Conservation (phyloP, 2,888 invertebrate genomes). For the Eristalis pertinax region DNA sequence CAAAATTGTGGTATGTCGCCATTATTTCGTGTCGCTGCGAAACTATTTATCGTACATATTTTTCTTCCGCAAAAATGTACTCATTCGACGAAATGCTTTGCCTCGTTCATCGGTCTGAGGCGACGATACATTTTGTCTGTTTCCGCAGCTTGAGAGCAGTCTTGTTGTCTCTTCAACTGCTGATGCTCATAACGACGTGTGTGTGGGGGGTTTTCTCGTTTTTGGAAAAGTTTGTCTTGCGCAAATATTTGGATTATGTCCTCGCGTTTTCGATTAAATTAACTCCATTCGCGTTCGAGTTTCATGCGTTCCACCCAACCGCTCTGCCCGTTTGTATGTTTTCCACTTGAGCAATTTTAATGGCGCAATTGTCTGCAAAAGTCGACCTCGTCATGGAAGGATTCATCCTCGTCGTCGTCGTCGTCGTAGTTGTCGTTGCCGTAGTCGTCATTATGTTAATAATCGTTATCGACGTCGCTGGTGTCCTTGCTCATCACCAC, state of each 20-base stretch:
- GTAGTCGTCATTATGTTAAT: constrained; percentile 34
- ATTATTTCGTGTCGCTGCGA: constrained; percentile 12
- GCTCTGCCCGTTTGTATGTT: constrained; percentile 31
- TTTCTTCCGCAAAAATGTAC: constrained; percentile 37
- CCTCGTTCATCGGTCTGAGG: constrained; percentile 16
- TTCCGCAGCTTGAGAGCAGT: constrained; percentile 23
- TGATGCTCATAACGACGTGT: not conserved
- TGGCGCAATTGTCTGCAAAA: constrained; percentile 70
- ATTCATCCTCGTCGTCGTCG: constrained; percentile 39
- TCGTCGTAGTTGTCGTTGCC: constrained; percentile 1
- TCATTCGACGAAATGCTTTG: constrained; percentile 24
- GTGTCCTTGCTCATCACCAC: constrained; percentile 34
- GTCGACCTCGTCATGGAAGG: constrained; percentile 64
- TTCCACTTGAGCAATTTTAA: constrained; percentile 70
- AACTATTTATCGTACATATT: constrained; percentile 53
- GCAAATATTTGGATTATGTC: constrained; percentile 72
- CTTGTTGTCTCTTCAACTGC: not conserved
- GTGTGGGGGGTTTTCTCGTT: constrained; percentile 44
- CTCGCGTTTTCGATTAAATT: constrained; percentile 71
- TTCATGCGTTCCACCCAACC: not conserved
- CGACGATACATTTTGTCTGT: constrained; percentile 44
- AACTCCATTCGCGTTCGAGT: constrained; percentile 45
- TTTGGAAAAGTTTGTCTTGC: constrained; percentile 65
- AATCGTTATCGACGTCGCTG: constrained; percentile 46
- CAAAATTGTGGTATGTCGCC: not conserved